Conservation (phyloP, 2,113 vertebrate species). For the Toxostoma redivivum region DNA sequence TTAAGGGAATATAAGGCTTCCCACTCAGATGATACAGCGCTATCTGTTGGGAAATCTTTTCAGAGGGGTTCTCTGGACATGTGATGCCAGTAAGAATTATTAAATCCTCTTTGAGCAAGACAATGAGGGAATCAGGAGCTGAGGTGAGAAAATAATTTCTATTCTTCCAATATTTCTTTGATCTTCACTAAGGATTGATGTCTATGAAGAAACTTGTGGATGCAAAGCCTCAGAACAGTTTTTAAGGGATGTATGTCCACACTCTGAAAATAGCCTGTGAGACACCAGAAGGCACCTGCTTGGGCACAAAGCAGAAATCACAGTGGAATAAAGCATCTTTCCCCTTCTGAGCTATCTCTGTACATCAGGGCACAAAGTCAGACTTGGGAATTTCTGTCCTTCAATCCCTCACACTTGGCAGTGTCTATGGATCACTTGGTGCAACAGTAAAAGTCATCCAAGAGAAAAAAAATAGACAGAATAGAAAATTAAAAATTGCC, state of each 20-base stretch:
- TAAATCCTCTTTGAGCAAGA: background rate
- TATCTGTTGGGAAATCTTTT: background rate
- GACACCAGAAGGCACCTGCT: background rate
- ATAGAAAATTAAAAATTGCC: background rate
- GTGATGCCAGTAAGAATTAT: background rate
- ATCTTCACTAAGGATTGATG: background rate
- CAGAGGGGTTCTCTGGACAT: background rate
- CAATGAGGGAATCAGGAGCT: background rate
- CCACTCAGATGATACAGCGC: accelerated
- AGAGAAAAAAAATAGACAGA: background rate
- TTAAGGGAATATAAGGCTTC: background rate
- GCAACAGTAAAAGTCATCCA: background rate
- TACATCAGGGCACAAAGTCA: background rate
- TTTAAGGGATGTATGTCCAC: background rate
- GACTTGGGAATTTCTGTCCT: background rate
- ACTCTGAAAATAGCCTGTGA: background rate
- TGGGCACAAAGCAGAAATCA: background rate
- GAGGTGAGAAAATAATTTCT: background rate
- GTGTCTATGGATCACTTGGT: background rate
- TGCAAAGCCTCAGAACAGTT: background rate
- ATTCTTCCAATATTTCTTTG: background rate
- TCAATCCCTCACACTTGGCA: background rate
- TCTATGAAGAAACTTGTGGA: background rate
- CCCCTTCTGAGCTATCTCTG: background rate
- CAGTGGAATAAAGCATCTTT: background rate